Conservation (phyloP, 2,888 invertebrate species). For the Cheilosia pagana region DNA sequence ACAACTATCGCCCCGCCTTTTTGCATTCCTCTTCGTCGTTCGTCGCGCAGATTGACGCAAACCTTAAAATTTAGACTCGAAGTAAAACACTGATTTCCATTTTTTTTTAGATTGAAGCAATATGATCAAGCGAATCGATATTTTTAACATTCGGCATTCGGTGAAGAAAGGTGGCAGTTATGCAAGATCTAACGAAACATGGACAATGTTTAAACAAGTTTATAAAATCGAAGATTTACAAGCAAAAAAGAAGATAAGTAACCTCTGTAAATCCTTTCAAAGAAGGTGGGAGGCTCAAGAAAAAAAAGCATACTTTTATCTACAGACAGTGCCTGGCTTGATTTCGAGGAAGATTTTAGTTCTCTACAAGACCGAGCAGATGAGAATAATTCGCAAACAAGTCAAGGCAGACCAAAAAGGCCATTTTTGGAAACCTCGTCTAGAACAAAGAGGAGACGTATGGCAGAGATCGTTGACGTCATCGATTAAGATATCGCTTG, state of each 20-base stretch:
- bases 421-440: conserved; percentile 19
- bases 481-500: conserved; percentile 1
- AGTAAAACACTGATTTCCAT: too few relatives aligned
- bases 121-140: neutral
- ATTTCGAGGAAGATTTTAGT: too few relatives aligned
- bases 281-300: too few relatives aligned
- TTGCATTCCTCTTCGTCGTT: too few relatives aligned
- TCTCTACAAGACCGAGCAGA: neutral
- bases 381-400: neutral
- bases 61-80: too few relatives aligned
- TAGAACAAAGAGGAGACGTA: conserved; percentile 26
- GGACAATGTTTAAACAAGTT: conserved; percentile 14
- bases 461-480: conserved; percentile 7
- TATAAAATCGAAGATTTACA: conserved; percentile 10
- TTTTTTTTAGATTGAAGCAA: too few relatives aligned
- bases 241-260: conserved; percentile 16
- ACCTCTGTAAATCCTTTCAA: too few relatives aligned
- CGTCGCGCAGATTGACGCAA: too few relatives aligned
- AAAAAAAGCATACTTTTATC: too few relatives aligned
- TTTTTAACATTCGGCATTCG: neutral
- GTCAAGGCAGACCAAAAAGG: conserved; percentile 2
- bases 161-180: conserved; percentile 3
- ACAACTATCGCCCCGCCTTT: too few relatives aligned
- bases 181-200: conserved; percentile 9
- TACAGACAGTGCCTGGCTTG: too few relatives aligned